Percentiles rank a stretch among this genome's conserved stretches.
Evolutionary conservation across 2,797 vertebrate genomes (phyloP).

Genomic region (Botia almorhae): DNA sequence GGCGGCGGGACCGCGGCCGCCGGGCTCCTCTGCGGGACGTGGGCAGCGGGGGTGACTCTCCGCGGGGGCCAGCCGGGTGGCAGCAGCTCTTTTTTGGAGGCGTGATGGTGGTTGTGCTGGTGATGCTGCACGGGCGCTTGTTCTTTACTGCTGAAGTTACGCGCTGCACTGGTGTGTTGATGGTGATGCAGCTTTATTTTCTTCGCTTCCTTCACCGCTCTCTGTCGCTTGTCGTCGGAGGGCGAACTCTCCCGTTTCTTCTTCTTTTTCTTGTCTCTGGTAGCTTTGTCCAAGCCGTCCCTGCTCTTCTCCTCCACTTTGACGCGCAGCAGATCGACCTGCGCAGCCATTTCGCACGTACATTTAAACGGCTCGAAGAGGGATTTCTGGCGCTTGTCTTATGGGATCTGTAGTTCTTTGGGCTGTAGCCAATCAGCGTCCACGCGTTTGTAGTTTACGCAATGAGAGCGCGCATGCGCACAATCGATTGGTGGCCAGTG

Average conservation of each 20-base stretch:
- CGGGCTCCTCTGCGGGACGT: slow-evolving; percentile 67
- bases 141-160: slow-evolving; percentile 65
- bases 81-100: slow-evolving; percentile 73
- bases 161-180: slow-evolving; percentile 1
- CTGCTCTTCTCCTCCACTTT: slow-evolving; percentile 81
- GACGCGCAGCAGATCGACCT: slow-evolving; percentile 84
- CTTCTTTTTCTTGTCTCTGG: slow-evolving; percentile 82
- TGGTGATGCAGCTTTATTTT: slow-evolving; percentile 77
- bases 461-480: slow-evolving; percentile 64
- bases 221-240: slow-evolving; percentile 74
- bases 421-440: slow-evolving; percentile 32
- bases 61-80: slow-evolving; percentile 66
- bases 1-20: slow-evolving; percentile 55
- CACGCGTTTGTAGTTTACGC: slow-evolving; percentile 66
- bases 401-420: slow-evolving; percentile 69
- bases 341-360: slow-evolving; percentile 96
- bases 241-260: slow-evolving; percentile 79
- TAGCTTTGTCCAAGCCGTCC: slow-evolving; percentile 75
- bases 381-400: slow-evolving; percentile 64
- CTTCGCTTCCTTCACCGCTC: slow-evolving; percentile 76
- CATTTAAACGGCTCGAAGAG: slow-evolving; percentile 87
- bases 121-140: slow-evolving; percentile 67
- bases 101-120: slow-evolving; percentile 61
- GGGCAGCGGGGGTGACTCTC: slow-evolving; percentile 61
- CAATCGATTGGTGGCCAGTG: slow-evolving; percentile 18